Evolutionary conservation across 2,113 vertebrate genomes (phyloP).

Genomic region (Peucedramus taeniatus): DNA sequence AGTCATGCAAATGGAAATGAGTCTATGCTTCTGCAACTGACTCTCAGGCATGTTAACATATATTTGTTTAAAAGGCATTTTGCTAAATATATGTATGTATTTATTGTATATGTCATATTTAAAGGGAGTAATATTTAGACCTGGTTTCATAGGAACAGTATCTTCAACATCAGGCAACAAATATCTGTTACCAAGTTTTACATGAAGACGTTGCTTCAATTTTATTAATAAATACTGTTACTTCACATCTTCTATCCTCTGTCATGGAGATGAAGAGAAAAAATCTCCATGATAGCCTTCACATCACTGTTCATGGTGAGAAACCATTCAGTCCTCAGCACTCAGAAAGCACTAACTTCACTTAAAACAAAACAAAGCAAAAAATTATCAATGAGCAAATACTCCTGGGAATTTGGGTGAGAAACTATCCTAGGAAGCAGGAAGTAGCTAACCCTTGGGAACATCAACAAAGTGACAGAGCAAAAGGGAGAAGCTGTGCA

Average conservation of each 20-base stretch:
- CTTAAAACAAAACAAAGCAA: neutral
- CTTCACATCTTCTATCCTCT: neutral
- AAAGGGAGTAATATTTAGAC: neutral
- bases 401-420: neutral
- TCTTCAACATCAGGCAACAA: neutral
- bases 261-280: neutral
- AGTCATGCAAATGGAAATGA: neutral
- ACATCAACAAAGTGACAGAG: neutral
- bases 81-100: neutral
- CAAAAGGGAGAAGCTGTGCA: neutral
- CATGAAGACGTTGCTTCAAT: neutral
- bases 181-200: neutral
- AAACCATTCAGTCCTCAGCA: neutral
- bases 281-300: neutral
- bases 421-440: neutral
- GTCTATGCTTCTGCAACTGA: neutral
- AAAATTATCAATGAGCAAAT: neutral
- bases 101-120: neutral
- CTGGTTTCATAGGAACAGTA: neutral
- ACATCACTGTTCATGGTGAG: neutral
- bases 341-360: neutral
- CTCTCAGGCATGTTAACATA: accelerated
- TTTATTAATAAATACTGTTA: neutral
- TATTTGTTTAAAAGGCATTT: neutral
- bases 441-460: neutral